Evolutionary conservation across 2,797 vertebrate genomes (phyloP).

Genomic region (Parotocinclus haroldoi): DNA sequence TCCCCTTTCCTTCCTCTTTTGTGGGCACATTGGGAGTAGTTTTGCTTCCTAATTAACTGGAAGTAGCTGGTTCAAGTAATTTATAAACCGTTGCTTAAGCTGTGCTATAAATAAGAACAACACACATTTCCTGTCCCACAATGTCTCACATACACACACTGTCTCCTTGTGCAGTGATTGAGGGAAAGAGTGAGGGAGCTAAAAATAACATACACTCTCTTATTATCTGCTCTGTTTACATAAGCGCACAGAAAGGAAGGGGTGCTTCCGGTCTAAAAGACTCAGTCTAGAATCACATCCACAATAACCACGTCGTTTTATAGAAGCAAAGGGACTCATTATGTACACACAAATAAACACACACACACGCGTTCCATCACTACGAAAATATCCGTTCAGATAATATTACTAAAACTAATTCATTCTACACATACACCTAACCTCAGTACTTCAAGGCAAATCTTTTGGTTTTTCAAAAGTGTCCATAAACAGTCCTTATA

Average conservation of each 20-base stretch:
- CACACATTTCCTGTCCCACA: not conserved
- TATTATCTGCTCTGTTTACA: slow-evolving; percentile 62
- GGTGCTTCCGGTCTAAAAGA: slow-evolving; percentile 72
- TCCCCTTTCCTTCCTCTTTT: not conserved
- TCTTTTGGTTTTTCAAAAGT: too few relatives aligned
- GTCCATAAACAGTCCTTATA: too few relatives aligned
- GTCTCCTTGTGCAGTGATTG: slow-evolving; percentile 32
- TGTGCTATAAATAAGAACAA: not conserved
- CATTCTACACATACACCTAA: too few relatives aligned
- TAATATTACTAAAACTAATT: too few relatives aligned
- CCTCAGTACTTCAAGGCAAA: too few relatives aligned
- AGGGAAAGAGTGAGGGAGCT: slow-evolving; percentile 25
- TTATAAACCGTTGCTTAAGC: too few relatives aligned
- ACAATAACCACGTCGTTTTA: slow-evolving; percentile 55
- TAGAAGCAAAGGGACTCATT: slow-evolving; percentile 13
- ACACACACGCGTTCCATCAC: too few relatives aligned
- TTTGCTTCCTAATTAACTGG: not conserved
- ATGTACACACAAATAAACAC: too few relatives aligned
- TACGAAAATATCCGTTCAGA: too few relatives aligned
- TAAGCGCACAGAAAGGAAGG: slow-evolving; percentile 69
- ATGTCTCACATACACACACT: not conserved
- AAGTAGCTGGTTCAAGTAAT: too few relatives aligned
- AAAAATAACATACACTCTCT: too few relatives aligned
- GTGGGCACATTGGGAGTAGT: not conserved
- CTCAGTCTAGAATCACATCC: slow-evolving; percentile 63